phyloP scores from a whole-genome alignment of 2,797 vertebrate genomes.

The Dendrocincla fuliginosa region DNA sequence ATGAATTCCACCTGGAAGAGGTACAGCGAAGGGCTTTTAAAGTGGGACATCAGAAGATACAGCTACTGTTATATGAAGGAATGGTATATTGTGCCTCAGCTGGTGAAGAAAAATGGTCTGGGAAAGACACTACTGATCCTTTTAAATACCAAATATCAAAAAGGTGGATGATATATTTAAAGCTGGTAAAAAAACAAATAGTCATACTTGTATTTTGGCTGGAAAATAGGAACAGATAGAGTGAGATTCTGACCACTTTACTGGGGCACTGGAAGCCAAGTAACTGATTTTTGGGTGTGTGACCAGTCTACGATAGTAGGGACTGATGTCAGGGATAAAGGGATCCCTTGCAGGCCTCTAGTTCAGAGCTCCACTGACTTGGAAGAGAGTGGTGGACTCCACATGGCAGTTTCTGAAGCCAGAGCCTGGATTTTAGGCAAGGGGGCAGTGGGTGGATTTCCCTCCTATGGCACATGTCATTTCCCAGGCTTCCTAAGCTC shows the following conservation, averaged over 20 bases:
- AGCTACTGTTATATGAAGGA: neutral
- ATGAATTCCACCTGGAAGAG: neutral
- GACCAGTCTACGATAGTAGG: neutral
- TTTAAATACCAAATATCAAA: neutral
- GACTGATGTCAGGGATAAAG: neutral
- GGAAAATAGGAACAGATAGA: neutral
- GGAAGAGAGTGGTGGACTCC: neutral
- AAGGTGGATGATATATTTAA: neutral
- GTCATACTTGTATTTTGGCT: neutral
- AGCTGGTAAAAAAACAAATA: neutral
- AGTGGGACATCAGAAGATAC: neutral
- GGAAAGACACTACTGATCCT: neutral
- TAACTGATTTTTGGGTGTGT: neutral
- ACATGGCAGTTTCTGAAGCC: neutral
- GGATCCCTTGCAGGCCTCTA: neutral
- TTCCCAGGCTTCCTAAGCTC: neutral
- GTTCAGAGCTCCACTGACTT: neutral
- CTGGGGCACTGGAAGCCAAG: neutral
- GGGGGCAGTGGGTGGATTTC: neutral
- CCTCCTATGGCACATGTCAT: accelerated
- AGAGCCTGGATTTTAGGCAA: neutral
- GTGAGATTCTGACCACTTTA: neutral
- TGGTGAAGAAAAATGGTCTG: neutral
- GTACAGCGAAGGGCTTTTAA: neutral
- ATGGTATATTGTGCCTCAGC: neutral